Base-by-base conservation (phyloP, 2,797 vertebrate genomes). In the Bradypodion pumilum region DNA sequence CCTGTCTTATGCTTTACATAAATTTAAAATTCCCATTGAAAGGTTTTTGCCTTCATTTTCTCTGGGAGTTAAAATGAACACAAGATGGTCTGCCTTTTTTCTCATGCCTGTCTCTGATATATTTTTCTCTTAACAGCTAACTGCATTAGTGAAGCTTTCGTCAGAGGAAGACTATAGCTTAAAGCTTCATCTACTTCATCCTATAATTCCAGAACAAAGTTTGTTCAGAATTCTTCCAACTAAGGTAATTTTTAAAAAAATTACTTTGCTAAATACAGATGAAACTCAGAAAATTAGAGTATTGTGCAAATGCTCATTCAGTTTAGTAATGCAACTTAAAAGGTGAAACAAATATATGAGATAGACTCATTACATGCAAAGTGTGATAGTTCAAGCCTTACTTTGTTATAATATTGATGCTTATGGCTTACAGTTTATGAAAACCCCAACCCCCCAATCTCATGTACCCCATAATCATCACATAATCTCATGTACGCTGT, bases 141-240 rank as follows among this genome's bases (percentile, higher is more conserved):
- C 91, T 83, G 96, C 95, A 76, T 91, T 91, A 35, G 94, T 99
- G 88, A 96, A 94, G 83, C 95, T 99, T 93, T 92, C 97, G 16
- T 97, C 97, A 66, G 98, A 96, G 80, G 97, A 98, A 86, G 95
- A 96, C 92, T 97, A 96, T 94, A 95, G 86, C 94, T 96, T 99
- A 90, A 92, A 95, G 74, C 92, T 99, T 86, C 91, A 95, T 91
- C 97, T 99, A 81, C 95, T 97, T 90, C 97, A 99, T 92, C 93
- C 97, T 46, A 94, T 99, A 89, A 82, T 97, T 89, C 96, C 98
- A 69, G 96, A 98, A 85, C 97, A 99, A 93, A 98, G 98, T 96
- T 97, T 82, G 10, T 98, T 97, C 95, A 98, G 95, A 97, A 94
- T 99, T 91, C 97, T 99, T 94, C 96, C 97, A 89, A 98, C 98